These are phyloP conservation scores for Pyxicephalus adspersus DNA, from an alignment of 2,113 vertebrate genomes.

Conservation along the genomic window DNA sequence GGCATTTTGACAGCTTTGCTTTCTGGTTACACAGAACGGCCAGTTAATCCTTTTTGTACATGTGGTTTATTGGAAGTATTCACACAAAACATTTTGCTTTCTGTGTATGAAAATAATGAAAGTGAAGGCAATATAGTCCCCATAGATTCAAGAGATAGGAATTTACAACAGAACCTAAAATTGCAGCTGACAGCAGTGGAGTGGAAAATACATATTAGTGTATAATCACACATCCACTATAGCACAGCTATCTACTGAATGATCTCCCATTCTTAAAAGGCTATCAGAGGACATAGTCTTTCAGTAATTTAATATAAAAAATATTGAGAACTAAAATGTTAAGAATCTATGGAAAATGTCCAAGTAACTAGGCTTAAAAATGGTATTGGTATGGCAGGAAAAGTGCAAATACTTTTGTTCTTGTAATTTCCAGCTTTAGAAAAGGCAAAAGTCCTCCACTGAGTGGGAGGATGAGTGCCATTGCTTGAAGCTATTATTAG, in stretches of 20 bases:
- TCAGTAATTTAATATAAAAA: constrained; percentile 10
- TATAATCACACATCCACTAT: neutral
- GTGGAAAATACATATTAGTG: constrained; percentile 22
- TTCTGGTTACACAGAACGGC: neutral
- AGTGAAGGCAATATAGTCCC: neutral
- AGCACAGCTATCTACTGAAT: neutral
- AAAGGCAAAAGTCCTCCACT: too few species aligned
- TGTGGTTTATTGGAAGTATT: constrained; percentile 17
- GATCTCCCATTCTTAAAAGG: neutral
- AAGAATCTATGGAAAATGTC: too few species aligned
- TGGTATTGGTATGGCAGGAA: too few species aligned
- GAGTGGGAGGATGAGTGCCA: too few species aligned
- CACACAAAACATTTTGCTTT: neutral
- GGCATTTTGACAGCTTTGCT: neutral
- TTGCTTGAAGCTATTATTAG: too few species aligned
- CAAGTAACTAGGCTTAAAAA: too few species aligned
- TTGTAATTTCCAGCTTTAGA: too few species aligned
- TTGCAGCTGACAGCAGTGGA: constrained; percentile 5
- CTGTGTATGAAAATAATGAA: constrained; percentile 9
- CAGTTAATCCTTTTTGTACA: constrained; percentile 13
- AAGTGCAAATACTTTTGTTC: too few species aligned
- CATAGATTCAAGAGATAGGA: neutral
- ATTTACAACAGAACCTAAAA: neutral
- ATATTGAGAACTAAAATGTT: too few species aligned
- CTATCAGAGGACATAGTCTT: neutral